Conservation (phyloP, 2,797 vertebrate genomes). For the Rallus crepitans region DNA sequence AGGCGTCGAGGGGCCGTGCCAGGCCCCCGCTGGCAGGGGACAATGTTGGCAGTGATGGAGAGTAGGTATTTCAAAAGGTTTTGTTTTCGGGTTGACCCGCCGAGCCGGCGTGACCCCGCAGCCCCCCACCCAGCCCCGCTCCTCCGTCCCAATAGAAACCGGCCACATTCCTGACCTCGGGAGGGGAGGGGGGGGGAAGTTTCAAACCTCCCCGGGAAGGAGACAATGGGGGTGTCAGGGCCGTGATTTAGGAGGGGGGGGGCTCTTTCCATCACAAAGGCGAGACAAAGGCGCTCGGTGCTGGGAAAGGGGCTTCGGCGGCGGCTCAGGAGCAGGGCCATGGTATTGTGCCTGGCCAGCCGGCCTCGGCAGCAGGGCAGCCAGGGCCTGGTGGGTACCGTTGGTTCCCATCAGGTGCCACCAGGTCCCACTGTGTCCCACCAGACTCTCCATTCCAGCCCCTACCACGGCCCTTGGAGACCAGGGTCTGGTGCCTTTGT, state of each 20-base stretch:
- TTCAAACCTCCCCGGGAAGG: constrained; percentile 77
- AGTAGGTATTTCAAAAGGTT: constrained; percentile 85
- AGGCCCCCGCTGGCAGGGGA: constrained; percentile 43
- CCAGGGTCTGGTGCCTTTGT: neutral
- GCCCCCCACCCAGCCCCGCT: neutral
- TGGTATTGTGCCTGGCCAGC: constrained; percentile 33
- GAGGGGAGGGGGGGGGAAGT: constrained; percentile 49
- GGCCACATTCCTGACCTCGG: constrained; percentile 83
- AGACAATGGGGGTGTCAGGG: constrained; percentile 84
- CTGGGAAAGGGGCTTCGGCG: constrained; percentile 68
- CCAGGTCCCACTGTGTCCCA: neutral
- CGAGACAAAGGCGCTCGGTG: constrained; percentile 76
- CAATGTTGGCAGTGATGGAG: constrained; percentile 87
- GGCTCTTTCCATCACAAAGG: constrained; percentile 82
- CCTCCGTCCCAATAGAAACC: constrained; percentile 76
- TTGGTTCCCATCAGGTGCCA: rapidly evolving
- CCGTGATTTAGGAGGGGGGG: constrained; percentile 81
- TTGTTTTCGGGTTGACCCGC: constrained; percentile 63
- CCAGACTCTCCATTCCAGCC: neutral
- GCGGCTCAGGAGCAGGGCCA: constrained; percentile 24
- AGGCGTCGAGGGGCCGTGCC: neutral
- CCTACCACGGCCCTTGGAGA: neutral
- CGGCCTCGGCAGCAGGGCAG: neutral
- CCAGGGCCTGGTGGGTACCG: neutral
- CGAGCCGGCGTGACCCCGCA: neutral